Evolutionary conservation across 1,140 invertebrate species (phyloP), one percentile per base, ranked within the genome.

Genomic region (Apis florea): DNA sequence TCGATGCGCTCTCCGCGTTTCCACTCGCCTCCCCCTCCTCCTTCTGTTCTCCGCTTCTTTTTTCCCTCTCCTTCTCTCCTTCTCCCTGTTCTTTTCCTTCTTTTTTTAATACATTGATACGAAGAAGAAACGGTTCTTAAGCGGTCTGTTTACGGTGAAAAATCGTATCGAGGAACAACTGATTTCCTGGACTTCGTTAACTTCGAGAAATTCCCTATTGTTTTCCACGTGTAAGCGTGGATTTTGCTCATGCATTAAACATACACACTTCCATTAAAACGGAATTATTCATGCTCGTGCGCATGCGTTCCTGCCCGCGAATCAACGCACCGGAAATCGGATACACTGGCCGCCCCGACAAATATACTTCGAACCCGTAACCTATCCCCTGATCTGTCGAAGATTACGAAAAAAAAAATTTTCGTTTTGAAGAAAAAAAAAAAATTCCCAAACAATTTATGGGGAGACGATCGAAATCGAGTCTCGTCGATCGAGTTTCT

Each of bases 251-350:
- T 71, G 69, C 26, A 71, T 71, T 71, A 71, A 71, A 71, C 69
- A 71, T 56, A 26, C 69, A 71, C 40, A 19, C 6, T 31, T 31
- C 26, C 26, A 40, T 71, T 56, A 56, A 56, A 71, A 56, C 51
- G 69, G 69, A 71, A 71, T 71, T 71, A 71, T 71, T 71, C 69
- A 71, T 71, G 69, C 26, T 71, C 69, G 53, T 19, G 69, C 56
- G 56, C 40, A n/a, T 12, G 69, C 69, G 69, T 40, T 71, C 10
- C 31, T 71, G 24, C 8, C 54, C 51, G 69, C 69, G 26, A 54
- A 54, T 54, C 69, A 54, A 31, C 69, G 19, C 26, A 31, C 54
- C 53, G 69, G 53, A 56, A 19, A 26, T 26, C 9, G 51, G 24
- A 24, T 17, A 49, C n/a, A 8, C n/a, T 10, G 21, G 19, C n/a